Evolutionary conservation across 2,888 invertebrate species (phyloP).

Genomic region (Amorpha juglandis): DNA sequence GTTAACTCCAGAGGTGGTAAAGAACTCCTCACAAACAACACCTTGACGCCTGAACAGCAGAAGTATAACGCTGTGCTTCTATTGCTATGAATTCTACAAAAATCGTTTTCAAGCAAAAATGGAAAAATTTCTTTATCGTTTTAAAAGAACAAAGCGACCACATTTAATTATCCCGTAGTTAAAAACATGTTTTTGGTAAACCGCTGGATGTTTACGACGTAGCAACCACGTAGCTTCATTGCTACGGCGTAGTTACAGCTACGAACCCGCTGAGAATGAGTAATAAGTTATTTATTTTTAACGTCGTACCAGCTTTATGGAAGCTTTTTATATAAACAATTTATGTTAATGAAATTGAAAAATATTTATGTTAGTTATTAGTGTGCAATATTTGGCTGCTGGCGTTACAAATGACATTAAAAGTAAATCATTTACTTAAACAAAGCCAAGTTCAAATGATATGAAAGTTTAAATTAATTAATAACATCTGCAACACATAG

Average conservation of each 20-base stretch:
- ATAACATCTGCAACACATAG: too few relatives aligned
- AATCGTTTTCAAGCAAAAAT: background rate
- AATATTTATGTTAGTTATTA: background rate
- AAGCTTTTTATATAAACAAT: background rate
- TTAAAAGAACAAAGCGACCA: slow-evolving; percentile 5
- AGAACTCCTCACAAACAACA: too few relatives aligned
- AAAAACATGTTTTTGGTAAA: slow-evolving; percentile 15
- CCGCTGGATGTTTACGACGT: slow-evolving; percentile 17
- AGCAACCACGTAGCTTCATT: slow-evolving; percentile 11
- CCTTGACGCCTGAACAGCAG: background rate
- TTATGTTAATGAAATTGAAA: slow-evolving; percentile 1
- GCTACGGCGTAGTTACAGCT: slow-evolving; percentile 13
- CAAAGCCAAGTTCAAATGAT: too few relatives aligned
- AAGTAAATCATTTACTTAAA: too few relatives aligned
- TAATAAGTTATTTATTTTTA: slow-evolving; percentile 26
- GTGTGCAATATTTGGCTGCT: too few relatives aligned
- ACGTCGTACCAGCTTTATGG: slow-evolving; percentile 18
- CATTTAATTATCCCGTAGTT: slow-evolving; percentile 2
- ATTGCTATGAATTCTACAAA: background rate
- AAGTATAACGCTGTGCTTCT: background rate
- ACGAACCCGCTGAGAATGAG: slow-evolving; percentile 14
- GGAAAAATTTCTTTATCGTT: background rate
- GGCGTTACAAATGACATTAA: too few relatives aligned
- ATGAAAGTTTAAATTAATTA: too few relatives aligned
- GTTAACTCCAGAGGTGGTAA: too few relatives aligned